These are phyloP conservation scores for Morone saxatilis DNA, from an alignment of 2,113 vertebrate species.

Conservation along the genomic window DNA sequence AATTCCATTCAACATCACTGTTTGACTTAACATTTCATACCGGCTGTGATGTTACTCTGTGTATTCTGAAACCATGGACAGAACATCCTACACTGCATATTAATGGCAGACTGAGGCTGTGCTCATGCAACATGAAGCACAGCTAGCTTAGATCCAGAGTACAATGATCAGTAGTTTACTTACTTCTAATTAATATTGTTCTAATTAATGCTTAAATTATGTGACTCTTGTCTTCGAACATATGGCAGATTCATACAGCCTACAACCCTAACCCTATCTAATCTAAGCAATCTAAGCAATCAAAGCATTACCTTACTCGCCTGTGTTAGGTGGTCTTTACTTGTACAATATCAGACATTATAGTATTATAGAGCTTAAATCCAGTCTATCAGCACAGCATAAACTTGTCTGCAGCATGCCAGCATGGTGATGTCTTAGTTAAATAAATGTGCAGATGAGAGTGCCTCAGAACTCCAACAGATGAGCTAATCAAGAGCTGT, in stretches of 20 bases:
- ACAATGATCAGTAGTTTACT: neutral
- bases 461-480: slow-evolving; percentile 19
- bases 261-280: neutral
- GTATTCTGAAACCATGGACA: slow-evolving; percentile 17
- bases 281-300: neutral
- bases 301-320: neutral
- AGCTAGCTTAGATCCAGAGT: neutral
- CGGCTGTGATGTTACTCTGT: neutral
- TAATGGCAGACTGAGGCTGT: neutral
- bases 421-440: slow-evolving; percentile 27
- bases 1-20: neutral
- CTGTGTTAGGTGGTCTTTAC: neutral
- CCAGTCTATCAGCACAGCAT: neutral
- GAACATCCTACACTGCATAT: slow-evolving; percentile 28
- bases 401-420: slow-evolving; percentile 12
- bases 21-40: neutral
- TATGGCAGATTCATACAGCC: neutral
- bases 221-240: slow-evolving; percentile 2
- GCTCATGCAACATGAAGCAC: slow-evolving; percentile 18
- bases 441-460: slow-evolving; percentile 47
- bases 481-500: slow-evolving; percentile 51
- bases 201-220: neutral
- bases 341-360: slow-evolving; percentile 1
- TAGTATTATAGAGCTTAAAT: slow-evolving; percentile 21
- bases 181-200: neutral